These are phyloP conservation scores for Aproaerema taeniolella DNA, from an alignment of 2,888 invertebrate genomes.

Conservation along the genomic window DNA sequence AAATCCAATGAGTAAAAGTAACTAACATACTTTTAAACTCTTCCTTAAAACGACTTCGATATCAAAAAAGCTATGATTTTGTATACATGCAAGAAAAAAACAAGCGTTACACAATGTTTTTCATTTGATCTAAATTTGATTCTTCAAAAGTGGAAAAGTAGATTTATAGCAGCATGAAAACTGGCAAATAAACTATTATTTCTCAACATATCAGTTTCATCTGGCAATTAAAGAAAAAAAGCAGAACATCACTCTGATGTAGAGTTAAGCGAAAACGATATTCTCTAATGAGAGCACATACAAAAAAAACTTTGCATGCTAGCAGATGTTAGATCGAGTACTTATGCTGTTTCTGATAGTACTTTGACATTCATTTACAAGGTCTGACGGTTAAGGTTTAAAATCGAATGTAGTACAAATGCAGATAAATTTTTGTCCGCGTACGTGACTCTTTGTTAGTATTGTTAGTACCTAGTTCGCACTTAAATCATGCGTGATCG, in stretches of 20 bases:
- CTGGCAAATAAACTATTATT: too few relatives aligned
- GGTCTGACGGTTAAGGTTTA: constrained; percentile 2
- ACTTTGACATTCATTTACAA: not conserved
- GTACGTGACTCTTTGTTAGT: constrained; percentile 33
- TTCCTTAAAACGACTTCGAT: too few relatives aligned
- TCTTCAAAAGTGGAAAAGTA: too few relatives aligned
- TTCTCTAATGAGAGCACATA: constrained; percentile 19
- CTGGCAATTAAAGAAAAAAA: constrained; percentile 17
- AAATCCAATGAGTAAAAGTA: too few relatives aligned
- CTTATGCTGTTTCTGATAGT: too few relatives aligned
- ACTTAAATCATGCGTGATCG: constrained; percentile 68
- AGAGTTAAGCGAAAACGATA: constrained; percentile 18
- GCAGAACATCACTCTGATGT: constrained; percentile 8
- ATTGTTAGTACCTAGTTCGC: constrained; percentile 59
- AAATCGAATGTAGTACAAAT: constrained; percentile 1
- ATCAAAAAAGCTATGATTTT: too few relatives aligned
- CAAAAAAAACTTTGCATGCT: constrained; percentile 19
- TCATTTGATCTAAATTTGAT: too few relatives aligned
- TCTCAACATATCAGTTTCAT: constrained; percentile 8
- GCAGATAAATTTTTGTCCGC: constrained; percentile 22
- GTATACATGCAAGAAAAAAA: too few relatives aligned
- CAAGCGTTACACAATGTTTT: too few relatives aligned
- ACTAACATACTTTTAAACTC: too few relatives aligned
- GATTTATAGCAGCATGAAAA: too few relatives aligned
- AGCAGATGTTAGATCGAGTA: constrained; percentile 20